Base-by-base conservation (phyloP, 1,140 invertebrate species). In the Nomia melanderi region DNA sequence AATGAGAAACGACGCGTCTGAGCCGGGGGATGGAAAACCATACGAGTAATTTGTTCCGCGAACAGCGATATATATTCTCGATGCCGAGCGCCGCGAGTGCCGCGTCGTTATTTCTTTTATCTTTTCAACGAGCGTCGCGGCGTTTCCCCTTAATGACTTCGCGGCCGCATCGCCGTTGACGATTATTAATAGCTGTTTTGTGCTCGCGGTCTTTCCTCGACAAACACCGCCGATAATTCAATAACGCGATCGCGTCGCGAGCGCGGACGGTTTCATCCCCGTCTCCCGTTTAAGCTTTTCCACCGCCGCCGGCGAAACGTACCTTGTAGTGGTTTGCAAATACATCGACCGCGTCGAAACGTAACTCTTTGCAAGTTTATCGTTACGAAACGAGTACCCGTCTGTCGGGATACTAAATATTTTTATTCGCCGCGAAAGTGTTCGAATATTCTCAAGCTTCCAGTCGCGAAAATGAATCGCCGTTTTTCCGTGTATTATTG, bases 151-250 rank as follows among this genome's bases (percentile, higher is more conserved):
- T 76, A 76, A 76, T 29, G 64, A 59, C 39, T 29, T 14, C 1
- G 11, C 29, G n/a, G 36, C 44, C n/a, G 50, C 53, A 33, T 36
- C 72, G 23, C 29, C 11, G 11, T 29, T 12, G 39, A 50, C 53
- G 39, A 29, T 76, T 75, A 75, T 75, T 66, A 66, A 75, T 67
- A 66, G 39, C n/a, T 27, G 27, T 23, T 44, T 25, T 36, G 12
- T 33, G 50, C 41, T 41, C 47, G 1, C 20, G 20, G 4, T 47
- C 1, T 44, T 44, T 56, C 14, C 33, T n/a, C 0, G 47, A 63
- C 39, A 67, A 75, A 67, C n/a, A 67, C 12, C 36, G 11, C 23
- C 39, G n/a, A 67, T 75, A 50, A 69, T 60, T 67, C 39, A 36
- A 39, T 69, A 50, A 47, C 14, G 2, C 20, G 14, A 3, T 17